phyloP scores from a whole-genome alignment of 2,113 vertebrate species.

The Platysteira castanea region DNA sequence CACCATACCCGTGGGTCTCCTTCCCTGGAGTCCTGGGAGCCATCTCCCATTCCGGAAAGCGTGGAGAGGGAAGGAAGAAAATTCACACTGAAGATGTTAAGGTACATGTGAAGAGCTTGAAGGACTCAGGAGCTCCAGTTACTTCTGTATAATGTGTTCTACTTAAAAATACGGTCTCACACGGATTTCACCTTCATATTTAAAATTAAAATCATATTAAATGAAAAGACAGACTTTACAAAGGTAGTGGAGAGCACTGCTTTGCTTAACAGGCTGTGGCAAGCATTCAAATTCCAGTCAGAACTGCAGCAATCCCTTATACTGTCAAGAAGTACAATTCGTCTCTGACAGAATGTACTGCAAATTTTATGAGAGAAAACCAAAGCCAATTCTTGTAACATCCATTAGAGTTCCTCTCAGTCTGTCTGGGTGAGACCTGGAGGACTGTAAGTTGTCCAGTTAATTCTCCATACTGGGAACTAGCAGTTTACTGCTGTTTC shows the following conservation, averaged over 20 bases:
- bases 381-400: neutral
- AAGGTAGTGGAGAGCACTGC: neutral
- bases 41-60: neutral
- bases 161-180: neutral
- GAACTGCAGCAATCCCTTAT: neutral
- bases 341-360: neutral
- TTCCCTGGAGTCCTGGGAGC: neutral
- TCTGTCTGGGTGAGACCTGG: neutral
- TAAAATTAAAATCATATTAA: neutral
- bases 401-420: neutral
- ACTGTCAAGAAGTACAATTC: neutral
- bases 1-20: accelerated
- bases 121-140: neutral
- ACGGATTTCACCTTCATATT: neutral
- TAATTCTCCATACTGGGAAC: neutral
- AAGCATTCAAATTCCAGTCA: neutral
- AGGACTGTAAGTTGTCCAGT: neutral
- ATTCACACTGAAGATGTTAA: neutral
- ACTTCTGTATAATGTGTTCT: neutral
- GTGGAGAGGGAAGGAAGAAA: neutral
- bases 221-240: neutral
- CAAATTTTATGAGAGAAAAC: conserved; percentile 3
- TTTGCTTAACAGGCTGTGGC: neutral
- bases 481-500: neutral
- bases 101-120: accelerated